phyloP scores from a whole-genome alignment of 2,888 invertebrate genomes.

The Hemistola chrysoprasaria region DNA sequence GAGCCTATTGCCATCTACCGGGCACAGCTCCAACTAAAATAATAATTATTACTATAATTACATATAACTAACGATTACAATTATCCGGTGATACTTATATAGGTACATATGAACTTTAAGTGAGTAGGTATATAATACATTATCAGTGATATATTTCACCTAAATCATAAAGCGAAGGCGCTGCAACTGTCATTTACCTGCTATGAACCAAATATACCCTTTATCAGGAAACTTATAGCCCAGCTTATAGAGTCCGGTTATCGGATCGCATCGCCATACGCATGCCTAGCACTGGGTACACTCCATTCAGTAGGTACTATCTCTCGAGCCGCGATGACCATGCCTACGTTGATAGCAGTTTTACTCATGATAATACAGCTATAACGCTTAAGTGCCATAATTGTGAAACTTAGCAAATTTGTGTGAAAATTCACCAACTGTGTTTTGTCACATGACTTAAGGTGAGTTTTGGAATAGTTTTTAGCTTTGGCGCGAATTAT shows the following conservation, averaged over 20 bases:
- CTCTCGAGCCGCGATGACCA: constrained; percentile 41
- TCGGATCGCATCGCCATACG: constrained; percentile 44
- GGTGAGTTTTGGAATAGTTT: constrained; percentile 3
- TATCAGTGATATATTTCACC: no score
- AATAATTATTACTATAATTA: no score
- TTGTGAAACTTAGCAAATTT: constrained; percentile 1
- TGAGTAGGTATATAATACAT: no score
- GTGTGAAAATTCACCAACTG: background rate
- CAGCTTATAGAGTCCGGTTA: constrained; percentile 27
- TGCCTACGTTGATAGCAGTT: constrained; percentile 29
- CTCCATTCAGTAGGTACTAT: constrained; percentile 34
- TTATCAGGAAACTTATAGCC: constrained; percentile 9
- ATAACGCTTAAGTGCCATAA: background rate
- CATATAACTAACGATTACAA: no score
- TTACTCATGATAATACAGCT: background rate
- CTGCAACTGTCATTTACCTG: no score
- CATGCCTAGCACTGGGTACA: constrained; percentile 50
- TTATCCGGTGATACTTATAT: no score
- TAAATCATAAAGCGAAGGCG: no score
- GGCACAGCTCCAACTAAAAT: no score
- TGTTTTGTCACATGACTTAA: background rate
- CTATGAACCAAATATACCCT: background rate
- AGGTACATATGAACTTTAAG: no score
- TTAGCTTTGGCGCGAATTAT: background rate
- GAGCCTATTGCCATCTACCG: no score